Percentiles rank a stretch among this genome's conserved stretches.
Evolutionary conservation across 2,888 invertebrate genomes (phyloP).

Genomic region (Apotomis betuletana): DNA sequence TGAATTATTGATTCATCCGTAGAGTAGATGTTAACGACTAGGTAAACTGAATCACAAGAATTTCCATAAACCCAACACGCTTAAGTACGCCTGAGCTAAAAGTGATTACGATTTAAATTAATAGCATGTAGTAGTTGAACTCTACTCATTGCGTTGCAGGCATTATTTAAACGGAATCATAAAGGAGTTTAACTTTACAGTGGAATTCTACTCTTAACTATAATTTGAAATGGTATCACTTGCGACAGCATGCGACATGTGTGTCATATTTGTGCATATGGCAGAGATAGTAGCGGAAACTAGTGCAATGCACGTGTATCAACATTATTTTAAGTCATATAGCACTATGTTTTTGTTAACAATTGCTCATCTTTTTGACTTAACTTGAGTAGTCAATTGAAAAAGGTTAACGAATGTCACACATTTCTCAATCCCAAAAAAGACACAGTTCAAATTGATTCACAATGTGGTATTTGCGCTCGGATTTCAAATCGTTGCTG

Average conservation of each 20-base stretch:
- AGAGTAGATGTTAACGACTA: constrained; percentile 52
- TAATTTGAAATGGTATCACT: constrained; percentile 13
- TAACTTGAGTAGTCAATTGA: no score
- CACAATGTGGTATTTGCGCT: background rate
- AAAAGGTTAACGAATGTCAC: no score
- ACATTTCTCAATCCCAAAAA: no score
- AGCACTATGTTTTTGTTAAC: background rate
- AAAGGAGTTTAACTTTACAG: constrained; percentile 4
- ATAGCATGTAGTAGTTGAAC: constrained; percentile 53
- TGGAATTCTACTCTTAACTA: background rate
- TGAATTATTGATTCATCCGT: constrained; percentile 56
- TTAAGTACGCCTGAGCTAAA: constrained; percentile 58
- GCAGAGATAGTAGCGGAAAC: constrained; percentile 16
- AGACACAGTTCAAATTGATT: background rate
- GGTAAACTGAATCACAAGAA: constrained; percentile 49
- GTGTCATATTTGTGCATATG: constrained; percentile 31
- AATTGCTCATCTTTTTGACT: no score
- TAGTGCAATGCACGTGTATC: constrained; percentile 26
- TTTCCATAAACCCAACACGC: constrained; percentile 60
- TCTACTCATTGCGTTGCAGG: constrained; percentile 29
- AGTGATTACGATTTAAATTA: constrained; percentile 47
- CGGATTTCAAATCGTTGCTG: background rate
- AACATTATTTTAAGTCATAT: background rate
- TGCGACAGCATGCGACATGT: constrained; percentile 22
- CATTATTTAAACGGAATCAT: background rate